A percentile compares a stretch with the other conserved stretches of the same genome.
Evolutionary conservation across 2,113 vertebrate genomes (phyloP).

Genomic region (Pachyramphus minor): DNA sequence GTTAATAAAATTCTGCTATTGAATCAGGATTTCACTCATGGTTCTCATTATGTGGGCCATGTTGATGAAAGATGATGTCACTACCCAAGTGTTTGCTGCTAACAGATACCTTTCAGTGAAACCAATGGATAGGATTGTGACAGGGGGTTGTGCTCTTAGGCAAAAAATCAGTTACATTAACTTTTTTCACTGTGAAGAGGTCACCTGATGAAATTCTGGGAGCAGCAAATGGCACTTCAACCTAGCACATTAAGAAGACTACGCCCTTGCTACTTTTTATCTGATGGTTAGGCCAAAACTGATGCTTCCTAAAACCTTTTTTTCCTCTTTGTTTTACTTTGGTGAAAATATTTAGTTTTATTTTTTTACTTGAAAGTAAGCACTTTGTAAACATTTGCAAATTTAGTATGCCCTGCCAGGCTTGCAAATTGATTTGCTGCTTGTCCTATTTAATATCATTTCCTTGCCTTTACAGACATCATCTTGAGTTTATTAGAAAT

Average conservation of each 20-base stretch:
- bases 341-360: neutral
- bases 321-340: neutral
- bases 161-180: neutral
- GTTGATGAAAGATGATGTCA: neutral
- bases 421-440: neutral
- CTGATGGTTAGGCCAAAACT: neutral
- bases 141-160: neutral
- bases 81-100: neutral
- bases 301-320: neutral
- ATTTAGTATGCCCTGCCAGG: neutral
- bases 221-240: neutral
- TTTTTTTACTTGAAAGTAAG: neutral
- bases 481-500: neutral
- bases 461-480: neutral
- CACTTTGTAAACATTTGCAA: neutral
- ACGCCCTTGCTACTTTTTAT: neutral
- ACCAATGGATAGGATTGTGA: neutral
- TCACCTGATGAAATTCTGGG: neutral
- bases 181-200: neutral
- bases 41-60: neutral
- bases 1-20: neutral
- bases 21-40: neutral
- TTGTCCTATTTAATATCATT: neutral
- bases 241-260: neutral
- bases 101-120: neutral